phyloP scores from a whole-genome alignment of 64 coral and sea anemone species.

The Porites australiensis region DNA sequence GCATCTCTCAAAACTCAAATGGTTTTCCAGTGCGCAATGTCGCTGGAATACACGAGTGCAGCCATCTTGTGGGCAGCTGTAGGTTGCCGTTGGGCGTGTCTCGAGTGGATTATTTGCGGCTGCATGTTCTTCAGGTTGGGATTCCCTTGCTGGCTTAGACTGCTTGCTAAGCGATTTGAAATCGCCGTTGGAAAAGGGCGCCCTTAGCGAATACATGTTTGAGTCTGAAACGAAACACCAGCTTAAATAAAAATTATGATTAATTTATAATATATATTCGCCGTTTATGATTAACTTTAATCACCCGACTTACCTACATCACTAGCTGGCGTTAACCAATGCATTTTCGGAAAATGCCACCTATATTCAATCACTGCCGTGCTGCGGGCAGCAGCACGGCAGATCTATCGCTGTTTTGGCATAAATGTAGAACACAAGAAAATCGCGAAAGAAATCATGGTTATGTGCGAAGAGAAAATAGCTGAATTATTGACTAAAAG shows the following conservation, averaged over 20 bases:
- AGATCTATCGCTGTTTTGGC: too few relatives aligned
- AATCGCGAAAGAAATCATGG: too few relatives aligned
- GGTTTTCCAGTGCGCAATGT: conserved; percentile 33
- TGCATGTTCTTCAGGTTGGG: background rate
- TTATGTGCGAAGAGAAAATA: too few relatives aligned
- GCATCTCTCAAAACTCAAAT: conserved; percentile 52
- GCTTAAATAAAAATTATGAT: background rate
- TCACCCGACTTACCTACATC: too few relatives aligned
- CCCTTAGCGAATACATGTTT: background rate
- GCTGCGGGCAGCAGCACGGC: too few relatives aligned
- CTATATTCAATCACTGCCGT: too few relatives aligned
- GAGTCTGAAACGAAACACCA: background rate
- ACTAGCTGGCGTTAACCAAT: too few relatives aligned
- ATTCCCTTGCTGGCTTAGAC: background rate
- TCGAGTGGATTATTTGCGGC: background rate
- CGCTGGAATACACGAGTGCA: conserved; percentile 43
- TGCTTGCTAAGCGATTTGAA: background rate
- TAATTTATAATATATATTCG: too few relatives aligned
- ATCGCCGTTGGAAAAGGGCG: conserved; percentile 10
- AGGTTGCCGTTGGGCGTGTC: background rate
- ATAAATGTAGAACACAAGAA: too few relatives aligned
- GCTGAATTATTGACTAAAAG: too few relatives aligned
- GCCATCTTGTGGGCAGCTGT: conserved; percentile 30
- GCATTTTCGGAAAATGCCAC: too few relatives aligned
- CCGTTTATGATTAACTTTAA: too few relatives aligned